These are phyloP conservation scores for Megathymus violae DNA, from an alignment of 1,140 invertebrate species.

Conservation along the genomic window DNA sequence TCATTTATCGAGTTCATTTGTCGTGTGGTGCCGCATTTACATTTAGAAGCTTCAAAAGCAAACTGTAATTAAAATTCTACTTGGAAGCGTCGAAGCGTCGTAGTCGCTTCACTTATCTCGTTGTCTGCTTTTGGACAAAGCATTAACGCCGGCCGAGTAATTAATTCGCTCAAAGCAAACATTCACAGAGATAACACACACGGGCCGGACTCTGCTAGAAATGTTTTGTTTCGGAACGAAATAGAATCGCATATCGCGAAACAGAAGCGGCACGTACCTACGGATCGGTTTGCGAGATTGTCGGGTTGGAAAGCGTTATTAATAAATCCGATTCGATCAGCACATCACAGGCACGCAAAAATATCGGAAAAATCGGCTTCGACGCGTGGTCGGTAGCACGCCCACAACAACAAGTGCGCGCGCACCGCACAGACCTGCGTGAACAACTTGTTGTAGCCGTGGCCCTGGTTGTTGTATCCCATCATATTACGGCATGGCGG, in stretches of 20 bases:
- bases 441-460: constrained; percentile 95
- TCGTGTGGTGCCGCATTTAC: constrained; percentile 5
- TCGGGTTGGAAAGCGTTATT: constrained; percentile 1
- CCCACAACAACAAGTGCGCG: constrained; percentile 42
- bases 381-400: constrained; percentile 19
- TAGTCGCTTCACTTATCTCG: constrained; percentile 29
- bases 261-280: background rate
- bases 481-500: constrained; percentile 84
- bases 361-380: constrained; percentile 31
- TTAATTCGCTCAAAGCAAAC: constrained; percentile 34
- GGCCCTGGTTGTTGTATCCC: constrained; percentile 91
- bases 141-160: constrained; percentile 30
- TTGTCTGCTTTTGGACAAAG: constrained; percentile 33
- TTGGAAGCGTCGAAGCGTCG: constrained; percentile 26
- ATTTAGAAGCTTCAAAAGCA: constrained; percentile 23
- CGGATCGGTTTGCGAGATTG: background rate
- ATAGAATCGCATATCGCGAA: constrained; percentile 23
- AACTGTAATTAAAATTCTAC: constrained; percentile 31
- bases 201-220: constrained; percentile 20
- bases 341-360: constrained; percentile 25
- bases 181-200: constrained; percentile 29
- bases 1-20: constrained; percentile 8
- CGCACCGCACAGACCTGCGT: constrained; percentile 88
- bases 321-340: constrained; percentile 18
- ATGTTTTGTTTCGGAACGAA: constrained; percentile 25